Conservation (phyloP, 2,113 vertebrate species). For the Oxyura jamaicensis region DNA sequence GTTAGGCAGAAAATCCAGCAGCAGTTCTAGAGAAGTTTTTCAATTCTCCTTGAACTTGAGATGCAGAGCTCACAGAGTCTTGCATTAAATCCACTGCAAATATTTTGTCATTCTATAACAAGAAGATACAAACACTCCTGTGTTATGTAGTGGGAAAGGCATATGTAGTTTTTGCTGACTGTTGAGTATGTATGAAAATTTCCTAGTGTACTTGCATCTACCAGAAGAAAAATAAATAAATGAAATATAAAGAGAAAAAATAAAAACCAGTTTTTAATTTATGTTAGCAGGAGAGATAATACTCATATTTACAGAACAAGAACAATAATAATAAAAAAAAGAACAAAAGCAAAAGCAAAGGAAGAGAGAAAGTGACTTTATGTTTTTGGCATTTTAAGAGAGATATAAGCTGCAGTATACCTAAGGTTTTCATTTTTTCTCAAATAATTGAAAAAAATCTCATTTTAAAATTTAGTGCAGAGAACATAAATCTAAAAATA, state of each 20-base stretch:
- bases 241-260: not conserved
- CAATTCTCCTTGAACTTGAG: not conserved
- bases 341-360: not conserved
- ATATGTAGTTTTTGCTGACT: not conserved
- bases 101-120: not conserved
- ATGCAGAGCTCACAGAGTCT: not conserved
- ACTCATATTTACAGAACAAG: not conserved
- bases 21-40: not conserved
- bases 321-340: no score
- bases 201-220: not conserved
- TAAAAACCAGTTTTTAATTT: not conserved
- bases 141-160: not conserved
- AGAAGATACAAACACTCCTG: not conserved
- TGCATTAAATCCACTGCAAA: not conserved
- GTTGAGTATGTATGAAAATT: not conserved
- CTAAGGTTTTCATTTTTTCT: not conserved
- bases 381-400: not conserved
- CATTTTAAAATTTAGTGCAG: not conserved
- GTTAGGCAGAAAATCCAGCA: constrained; percentile 11
- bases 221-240: not conserved
- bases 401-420: not conserved
- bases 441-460: not conserved
- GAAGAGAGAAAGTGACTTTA: not conserved
- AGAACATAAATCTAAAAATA: not conserved
- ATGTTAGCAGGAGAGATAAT: not conserved